A percentile compares a stretch with the other conserved stretches of the same genome.
Conservation (phyloP, 2,113 vertebrate species). For the Mobula birostris region DNA sequence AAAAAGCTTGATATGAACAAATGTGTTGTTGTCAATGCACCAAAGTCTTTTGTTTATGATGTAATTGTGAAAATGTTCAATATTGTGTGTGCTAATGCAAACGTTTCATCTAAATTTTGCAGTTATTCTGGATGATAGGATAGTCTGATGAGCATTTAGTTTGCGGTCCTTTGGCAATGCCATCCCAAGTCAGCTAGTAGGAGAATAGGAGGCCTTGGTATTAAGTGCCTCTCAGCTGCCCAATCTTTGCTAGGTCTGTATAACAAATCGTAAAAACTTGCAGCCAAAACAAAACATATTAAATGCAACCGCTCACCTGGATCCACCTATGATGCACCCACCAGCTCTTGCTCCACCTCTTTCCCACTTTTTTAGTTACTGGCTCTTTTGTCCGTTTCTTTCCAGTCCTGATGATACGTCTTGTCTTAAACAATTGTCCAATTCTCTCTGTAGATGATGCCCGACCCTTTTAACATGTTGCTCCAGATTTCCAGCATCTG, state of each 20-base stretch:
- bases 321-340: too few species aligned
- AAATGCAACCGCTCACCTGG: too few species aligned
- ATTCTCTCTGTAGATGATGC: too few species aligned
- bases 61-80: neutral
- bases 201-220: neutral
- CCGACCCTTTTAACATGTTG: too few species aligned
- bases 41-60: neutral
- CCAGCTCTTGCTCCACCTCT: too few species aligned
- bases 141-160: neutral
- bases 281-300: neutral
- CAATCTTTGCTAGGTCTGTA: neutral
- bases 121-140: neutral
- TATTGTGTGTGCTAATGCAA: neutral
- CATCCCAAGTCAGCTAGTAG: neutral
- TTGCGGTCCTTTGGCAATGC: neutral
- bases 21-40: neutral
- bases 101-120: neutral
- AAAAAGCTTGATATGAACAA: neutral
- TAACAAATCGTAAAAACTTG: neutral
- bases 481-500: too few species aligned
- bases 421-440: too few species aligned
- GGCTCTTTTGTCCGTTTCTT: too few species aligned
- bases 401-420: too few species aligned
- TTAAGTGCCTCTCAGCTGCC: neutral
- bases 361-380: too few species aligned